phyloP scores from a whole-genome alignment of 2,888 invertebrate genomes.

The Chrysodeixis includens region DNA sequence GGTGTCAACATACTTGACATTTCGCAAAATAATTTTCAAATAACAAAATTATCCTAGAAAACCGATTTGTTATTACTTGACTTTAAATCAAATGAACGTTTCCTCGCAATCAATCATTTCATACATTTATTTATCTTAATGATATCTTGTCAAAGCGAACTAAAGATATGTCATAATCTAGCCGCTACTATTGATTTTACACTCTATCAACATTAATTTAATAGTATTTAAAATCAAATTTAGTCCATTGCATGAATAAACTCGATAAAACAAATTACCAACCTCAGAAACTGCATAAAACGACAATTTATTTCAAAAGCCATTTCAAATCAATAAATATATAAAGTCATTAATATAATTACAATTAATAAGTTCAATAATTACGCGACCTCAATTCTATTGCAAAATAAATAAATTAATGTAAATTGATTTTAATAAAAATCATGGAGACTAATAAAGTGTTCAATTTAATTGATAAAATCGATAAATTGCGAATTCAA shows the following conservation, averaged over 20 bases:
- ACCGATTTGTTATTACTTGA: background rate
- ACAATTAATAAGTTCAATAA: constrained; percentile 20
- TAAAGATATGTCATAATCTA: constrained; percentile 4
- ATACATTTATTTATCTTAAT: background rate
- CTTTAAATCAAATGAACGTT: background rate
- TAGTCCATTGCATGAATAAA: background rate
- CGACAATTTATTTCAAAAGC: constrained; percentile 18
- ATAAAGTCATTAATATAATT: constrained; percentile 25
- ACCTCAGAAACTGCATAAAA: background rate
- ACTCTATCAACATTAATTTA: background rate
- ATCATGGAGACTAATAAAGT: constrained; percentile 20
- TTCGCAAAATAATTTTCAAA: too few species aligned
- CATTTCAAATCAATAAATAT: constrained; percentile 12
- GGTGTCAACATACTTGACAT: too few species aligned
- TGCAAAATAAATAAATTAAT: constrained; percentile 20
- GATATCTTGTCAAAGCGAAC: background rate
- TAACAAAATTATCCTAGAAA: too few species aligned
- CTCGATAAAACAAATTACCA: constrained; percentile 8
- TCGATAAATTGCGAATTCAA: constrained; percentile 15
- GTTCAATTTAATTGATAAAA: constrained; percentile 39
- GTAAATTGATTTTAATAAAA: constrained; percentile 5
- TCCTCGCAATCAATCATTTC: background rate
- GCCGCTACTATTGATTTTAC: background rate
- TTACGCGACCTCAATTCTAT: constrained; percentile 22
- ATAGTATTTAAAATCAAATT: background rate